Evolutionary conservation across 2,797 vertebrate genomes (phyloP).

Genomic region (Balearica regulorum): DNA sequence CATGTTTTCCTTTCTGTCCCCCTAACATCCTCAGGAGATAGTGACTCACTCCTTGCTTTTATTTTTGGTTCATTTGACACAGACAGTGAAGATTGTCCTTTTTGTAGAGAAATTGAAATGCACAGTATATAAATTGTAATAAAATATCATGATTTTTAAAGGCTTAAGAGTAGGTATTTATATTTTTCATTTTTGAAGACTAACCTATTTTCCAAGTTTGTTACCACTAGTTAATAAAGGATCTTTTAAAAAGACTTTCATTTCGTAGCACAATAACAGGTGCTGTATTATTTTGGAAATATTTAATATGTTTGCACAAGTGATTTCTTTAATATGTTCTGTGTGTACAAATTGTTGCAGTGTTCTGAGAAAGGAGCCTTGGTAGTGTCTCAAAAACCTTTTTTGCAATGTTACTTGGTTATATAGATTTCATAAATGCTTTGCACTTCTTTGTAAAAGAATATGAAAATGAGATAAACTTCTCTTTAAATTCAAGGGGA

Average conservation of each 20-base stretch:
- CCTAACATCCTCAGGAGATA: conserved; percentile 11
- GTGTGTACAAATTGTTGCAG: not conserved
- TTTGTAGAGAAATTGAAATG: not conserved
- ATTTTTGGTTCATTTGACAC: conserved; percentile 20
- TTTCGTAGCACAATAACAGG: conserved; percentile 34
- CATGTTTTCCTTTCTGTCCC: conserved; percentile 29
- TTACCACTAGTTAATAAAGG: not conserved
- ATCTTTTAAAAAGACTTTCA: conserved; percentile 19
- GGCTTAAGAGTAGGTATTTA: not conserved
- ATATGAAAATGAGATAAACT: conserved; percentile 48
- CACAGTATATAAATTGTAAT: not conserved
- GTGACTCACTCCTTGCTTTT: conserved; percentile 36
- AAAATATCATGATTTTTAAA: not conserved
- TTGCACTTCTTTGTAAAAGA: conserved; percentile 38
- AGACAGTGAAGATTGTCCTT: not conserved
- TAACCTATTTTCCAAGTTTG: not conserved
- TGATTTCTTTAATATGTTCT: not conserved
- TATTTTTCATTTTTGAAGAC: not conserved
- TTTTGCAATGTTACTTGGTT: not conserved
- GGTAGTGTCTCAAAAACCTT: not conserved
- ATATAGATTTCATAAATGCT: conserved; percentile 48
- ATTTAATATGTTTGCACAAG: not conserved
- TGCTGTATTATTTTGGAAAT: conserved; percentile 41
- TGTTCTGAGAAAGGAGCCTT: not conserved
- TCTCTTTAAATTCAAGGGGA: conserved; percentile 87